Base-by-base conservation (phyloP, 1,140 invertebrate genomes). In the Conus betulinus region DNA sequence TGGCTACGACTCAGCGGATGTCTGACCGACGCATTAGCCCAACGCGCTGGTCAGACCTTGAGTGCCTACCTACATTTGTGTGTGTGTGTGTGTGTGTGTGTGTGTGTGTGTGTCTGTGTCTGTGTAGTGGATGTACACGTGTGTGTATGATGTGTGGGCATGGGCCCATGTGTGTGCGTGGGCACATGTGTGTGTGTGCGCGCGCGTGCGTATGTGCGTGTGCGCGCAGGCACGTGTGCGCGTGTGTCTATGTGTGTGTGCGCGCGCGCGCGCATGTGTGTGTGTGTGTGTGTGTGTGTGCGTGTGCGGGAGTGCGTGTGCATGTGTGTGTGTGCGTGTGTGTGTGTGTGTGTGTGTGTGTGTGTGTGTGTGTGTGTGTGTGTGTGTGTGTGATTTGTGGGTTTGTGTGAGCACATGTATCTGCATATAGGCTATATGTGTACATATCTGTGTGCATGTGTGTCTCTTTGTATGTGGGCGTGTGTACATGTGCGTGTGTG, bases 281-380 rank as follows among this genome's bases (percentile, higher is more conserved):
- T 71, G 57, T 60, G 57, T 83, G 81, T n/a, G 23, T 52, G 81
- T 83, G 81, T n/a, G 81, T 52, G 25, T 52, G 81, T 83, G 8
- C 0, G 67, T 6, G 17, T 23, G 23, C 20, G 15, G 7, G 23
- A 11, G 67, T 4, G 67, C 17, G 39, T 5, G 25, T 10, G 17
- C 27, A 0, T 78, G 76, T 51, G 0, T 78, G 39, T 83, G n/a
- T 51, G 81, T 83, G 81, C 39, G 81, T 20, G 81, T 83, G 20
- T 39, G 39, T 39, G 81, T 39, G 81, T 57, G 51, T 83, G 55
- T 83, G 39, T 71, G 67, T 71, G 67, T 71, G 67, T 39, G 76
- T 51, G 39, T 27, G 25, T 39, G 39, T 51, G 76, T 78, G 76
- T 78, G 3, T 39, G 76, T 78, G 76, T 78, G 76, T 39, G 25